Percentiles rank a stretch among this genome's conserved stretches.
These are phyloP conservation scores for Arge pagana DNA, from an alignment of 2,888 invertebrate genomes.

Conservation along the genomic window DNA sequence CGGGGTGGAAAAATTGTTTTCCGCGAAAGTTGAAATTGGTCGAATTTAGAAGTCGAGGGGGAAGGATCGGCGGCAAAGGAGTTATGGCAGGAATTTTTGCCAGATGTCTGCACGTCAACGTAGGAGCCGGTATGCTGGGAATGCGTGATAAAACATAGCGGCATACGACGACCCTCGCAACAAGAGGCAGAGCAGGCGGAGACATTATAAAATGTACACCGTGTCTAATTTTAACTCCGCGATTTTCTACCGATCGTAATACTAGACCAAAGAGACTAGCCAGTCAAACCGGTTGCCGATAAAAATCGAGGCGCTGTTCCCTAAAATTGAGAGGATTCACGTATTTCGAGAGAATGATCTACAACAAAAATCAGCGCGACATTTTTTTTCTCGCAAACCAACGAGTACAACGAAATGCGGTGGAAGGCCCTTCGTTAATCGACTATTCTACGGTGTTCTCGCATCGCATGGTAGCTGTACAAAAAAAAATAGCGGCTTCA, in stretches of 20 bases:
- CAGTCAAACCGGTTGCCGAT: background rate
- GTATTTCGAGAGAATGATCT: no score
- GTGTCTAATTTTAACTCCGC: no score
- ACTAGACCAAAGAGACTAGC: background rate
- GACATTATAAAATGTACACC: no score
- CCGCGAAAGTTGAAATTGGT: background rate
- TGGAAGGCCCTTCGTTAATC: no score
- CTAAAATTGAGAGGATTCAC: background rate
- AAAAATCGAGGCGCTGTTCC: background rate
- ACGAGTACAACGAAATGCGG: no score
- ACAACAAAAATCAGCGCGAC: no score
- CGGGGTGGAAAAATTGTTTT: no score
- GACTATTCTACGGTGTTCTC: no score
- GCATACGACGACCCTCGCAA: slow-evolving; percentile 17
- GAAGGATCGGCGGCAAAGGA: background rate
- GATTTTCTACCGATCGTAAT: background rate
- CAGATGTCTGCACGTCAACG: slow-evolving; percentile 37
- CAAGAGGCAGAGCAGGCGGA: background rate
- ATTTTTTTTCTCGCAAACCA: no score
- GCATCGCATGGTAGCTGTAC: no score
- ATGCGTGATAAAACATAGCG: slow-evolving; percentile 34
- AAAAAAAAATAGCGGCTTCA: no score
- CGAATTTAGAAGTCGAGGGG: background rate
- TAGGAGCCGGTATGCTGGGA: slow-evolving; percentile 30
- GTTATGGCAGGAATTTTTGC: slow-evolving; percentile 22